A percentile compares a stretch with the other conserved stretches of the same genome.
Evolutionary conservation across 2,797 vertebrate genomes (phyloP).

Genomic region (Crenichthys baileyi): DNA sequence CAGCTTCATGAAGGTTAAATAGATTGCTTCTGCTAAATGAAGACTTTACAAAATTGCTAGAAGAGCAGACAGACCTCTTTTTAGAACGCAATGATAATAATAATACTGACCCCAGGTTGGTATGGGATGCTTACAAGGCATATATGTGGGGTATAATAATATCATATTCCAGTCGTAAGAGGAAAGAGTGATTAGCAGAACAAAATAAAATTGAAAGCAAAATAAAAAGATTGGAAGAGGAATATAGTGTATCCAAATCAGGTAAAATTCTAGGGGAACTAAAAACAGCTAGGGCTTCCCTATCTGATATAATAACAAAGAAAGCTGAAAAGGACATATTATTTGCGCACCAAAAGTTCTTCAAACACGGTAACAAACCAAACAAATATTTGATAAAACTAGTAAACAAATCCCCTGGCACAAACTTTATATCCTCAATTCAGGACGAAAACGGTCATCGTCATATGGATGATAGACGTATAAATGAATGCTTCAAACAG

Average conservation of each 20-base stretch:
- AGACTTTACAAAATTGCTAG: too few species aligned
- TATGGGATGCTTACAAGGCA: too few species aligned
- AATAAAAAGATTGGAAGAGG: background rate
- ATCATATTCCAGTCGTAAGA: background rate
- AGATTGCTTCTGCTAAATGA: too few species aligned
- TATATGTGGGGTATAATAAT: background rate
- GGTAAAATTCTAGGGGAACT: background rate
- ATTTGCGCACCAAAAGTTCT: background rate
- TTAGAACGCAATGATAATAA: too few species aligned
- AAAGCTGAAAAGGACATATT: conserved; percentile 3
- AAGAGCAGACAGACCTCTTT: too few species aligned
- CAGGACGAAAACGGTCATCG: too few species aligned
- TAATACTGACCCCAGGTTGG: too few species aligned
- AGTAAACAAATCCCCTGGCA: too few species aligned
- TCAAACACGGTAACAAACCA: background rate
- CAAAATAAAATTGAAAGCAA: background rate
- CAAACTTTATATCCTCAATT: too few species aligned
- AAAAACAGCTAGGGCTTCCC: background rate
- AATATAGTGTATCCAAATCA: background rate
- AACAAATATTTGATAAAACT: background rate
- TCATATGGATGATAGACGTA: too few species aligned
- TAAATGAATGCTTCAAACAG: too few species aligned
- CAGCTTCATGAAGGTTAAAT: too few species aligned
- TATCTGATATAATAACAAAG: background rate
- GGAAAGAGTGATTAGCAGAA: background rate